These are phyloP conservation scores for Hemithea aestivaria DNA, from an alignment of 2,888 invertebrate species.

Conservation along the genomic window DNA sequence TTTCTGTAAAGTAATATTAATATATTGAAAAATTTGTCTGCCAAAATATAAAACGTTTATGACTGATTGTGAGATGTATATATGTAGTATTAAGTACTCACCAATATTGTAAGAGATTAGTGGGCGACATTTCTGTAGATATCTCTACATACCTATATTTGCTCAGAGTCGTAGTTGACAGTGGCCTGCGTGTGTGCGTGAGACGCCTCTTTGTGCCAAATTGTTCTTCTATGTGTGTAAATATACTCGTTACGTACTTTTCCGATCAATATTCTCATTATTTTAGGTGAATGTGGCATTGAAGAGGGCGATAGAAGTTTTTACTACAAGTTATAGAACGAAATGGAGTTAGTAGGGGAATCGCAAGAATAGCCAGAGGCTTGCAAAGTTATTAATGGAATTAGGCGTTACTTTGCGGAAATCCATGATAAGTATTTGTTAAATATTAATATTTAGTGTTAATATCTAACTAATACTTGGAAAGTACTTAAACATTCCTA, in stretches of 20 bases:
- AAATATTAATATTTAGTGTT: no score
- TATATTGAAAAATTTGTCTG: slow-evolving; percentile 40
- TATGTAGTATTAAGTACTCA: slow-evolving; percentile 71
- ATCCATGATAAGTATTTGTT: no score
- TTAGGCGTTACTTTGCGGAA: no score
- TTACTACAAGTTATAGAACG: no score
- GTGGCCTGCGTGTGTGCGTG: slow-evolving; percentile 61
- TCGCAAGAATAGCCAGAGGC: no score
- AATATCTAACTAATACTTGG: no score
- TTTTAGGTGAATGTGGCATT: slow-evolving; percentile 47
- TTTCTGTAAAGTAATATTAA: slow-evolving; percentile 31
- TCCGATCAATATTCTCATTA: slow-evolving; percentile 47
- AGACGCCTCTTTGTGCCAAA: slow-evolving; percentile 74
- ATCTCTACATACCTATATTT: slow-evolving; percentile 74
- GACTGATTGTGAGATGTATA: slow-evolving; percentile 78
- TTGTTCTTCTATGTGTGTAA: slow-evolving; percentile 56
- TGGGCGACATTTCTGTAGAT: slow-evolving; percentile 68
- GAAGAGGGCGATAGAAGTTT: no score
- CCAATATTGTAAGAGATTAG: slow-evolving; percentile 61
- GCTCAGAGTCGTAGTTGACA: slow-evolving; percentile 69
- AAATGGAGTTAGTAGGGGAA: slow-evolving; percentile 17
- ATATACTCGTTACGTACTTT: slow-evolving; percentile 53
- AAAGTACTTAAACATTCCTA: no score
- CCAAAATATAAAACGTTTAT: slow-evolving; percentile 70
- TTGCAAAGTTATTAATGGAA: no score